These are phyloP conservation scores for Channallabes apus DNA, from an alignment of 2,797 vertebrate genomes.

Conservation along the genomic window DNA sequence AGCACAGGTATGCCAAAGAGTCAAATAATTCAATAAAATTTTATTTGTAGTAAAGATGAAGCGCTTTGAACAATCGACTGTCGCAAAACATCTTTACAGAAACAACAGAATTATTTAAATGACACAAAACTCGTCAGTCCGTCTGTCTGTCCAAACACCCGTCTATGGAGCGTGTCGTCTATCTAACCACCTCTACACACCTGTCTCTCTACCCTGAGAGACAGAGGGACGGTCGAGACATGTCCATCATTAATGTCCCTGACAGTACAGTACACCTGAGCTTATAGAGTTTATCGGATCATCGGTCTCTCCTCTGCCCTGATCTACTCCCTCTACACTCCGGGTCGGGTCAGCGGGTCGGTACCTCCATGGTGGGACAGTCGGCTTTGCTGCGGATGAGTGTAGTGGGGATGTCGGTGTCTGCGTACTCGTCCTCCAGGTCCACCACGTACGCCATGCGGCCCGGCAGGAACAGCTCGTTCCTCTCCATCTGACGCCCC, in stretches of 20 bases:
- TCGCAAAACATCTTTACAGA: no score
- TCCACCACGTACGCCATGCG: slow-evolving; percentile 97
- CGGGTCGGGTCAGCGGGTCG: not conserved
- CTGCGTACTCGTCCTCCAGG: slow-evolving; percentile 93
- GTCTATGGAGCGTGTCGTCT: not conserved
- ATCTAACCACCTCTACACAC: no score
- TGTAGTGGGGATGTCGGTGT: slow-evolving; percentile 95
- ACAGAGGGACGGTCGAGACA: no score
- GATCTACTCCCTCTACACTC: no score
- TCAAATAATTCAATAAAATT: no score
- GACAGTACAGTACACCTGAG: no score
- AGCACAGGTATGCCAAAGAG: not conserved
- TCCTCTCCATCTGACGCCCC: slow-evolving; percentile 82
- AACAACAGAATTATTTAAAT: not conserved
- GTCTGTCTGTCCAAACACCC: not conserved
- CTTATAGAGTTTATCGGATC: no score
- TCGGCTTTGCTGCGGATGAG: slow-evolving; percentile 97
- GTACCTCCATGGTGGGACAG: slow-evolving; percentile 96
- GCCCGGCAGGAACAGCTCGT: slow-evolving; percentile 93
- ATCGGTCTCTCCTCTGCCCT: no score
- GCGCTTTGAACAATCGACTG: no score
- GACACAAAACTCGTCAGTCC: not conserved
- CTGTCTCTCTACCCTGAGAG: no score
- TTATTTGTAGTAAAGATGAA: no score
- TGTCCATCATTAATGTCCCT: no score